Base-by-base conservation (phyloP, 2,113 vertebrate genomes). In the Alosa alosa region DNA sequence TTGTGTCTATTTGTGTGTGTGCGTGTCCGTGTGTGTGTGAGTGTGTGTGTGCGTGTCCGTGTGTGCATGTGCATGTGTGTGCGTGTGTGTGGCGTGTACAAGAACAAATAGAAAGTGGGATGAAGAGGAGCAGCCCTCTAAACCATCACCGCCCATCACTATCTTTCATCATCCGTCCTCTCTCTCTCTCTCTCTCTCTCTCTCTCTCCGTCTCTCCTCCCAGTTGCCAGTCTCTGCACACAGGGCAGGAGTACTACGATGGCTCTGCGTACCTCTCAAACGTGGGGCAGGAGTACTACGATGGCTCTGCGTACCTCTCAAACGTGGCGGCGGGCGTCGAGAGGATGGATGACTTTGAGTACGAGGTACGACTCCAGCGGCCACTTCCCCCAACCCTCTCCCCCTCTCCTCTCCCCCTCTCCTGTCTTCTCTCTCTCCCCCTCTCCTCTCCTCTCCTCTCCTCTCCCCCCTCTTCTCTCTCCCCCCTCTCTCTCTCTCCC, bases 151-250 rank as follows among this genome's bases (percentile, higher is more conserved):
- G n/a, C 49, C 44, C 31, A 72, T 6, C 75, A 9, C 15, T 72
- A 46, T 52, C 64, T 52, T 18, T n/a, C 60, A 11, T 4, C 17
- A 75, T 75, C 68, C 25, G 31, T 36, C 31, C 31, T 39, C 31
- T 15, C 31, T 39, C 8, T 78, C 31, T 41, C 10, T 78, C 31
- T 78, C 55, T n/a, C 36, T 68, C 50, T 45, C 78, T 36, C 41
- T 47, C 49, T 46, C 39, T 52, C 15, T 91, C 68, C 88, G 91
- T 90, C 50, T 94, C 91, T 89, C 88, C 84, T 83, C 89, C 89
- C 90, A 99, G 98, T 94, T 98, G 97, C 93, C 98, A 98, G 92
- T 99, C 98, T 91, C 96, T 99, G 88, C 97, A 98, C 88, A 96
- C 96, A n/a, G n/a, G n/a, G n/a, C n/a, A n/a, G n/a, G n/a, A n/a